These are phyloP conservation scores for Xylota segnis DNA, from an alignment of 2,888 invertebrate species.

Conservation along the genomic window DNA sequence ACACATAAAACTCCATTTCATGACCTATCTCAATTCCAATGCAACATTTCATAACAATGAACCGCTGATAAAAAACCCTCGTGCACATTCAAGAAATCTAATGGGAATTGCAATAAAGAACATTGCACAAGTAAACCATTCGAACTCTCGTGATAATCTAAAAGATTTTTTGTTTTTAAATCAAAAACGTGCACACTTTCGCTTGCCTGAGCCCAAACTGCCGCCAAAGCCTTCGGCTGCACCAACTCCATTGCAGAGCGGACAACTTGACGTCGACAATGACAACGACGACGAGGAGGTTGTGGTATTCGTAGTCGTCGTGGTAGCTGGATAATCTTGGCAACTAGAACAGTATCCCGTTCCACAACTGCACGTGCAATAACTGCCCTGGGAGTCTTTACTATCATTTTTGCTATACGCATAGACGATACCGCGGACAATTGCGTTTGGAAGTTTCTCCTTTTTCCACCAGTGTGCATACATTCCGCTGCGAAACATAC, in stretches of 20 bases:
- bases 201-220: slow-evolving; percentile 81
- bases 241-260: slow-evolving; percentile 79
- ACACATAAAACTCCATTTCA: too few species aligned
- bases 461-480: slow-evolving; percentile 98
- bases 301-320: slow-evolving; percentile 80
- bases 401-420: slow-evolving; percentile 85
- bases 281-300: slow-evolving; percentile 78
- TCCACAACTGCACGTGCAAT: slow-evolving; percentile 79
- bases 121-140: slow-evolving; percentile 58
- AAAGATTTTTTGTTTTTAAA: slow-evolving; percentile 44
- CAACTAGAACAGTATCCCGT: slow-evolving; percentile 82
- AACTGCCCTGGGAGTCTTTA: slow-evolving; percentile 81
- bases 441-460: slow-evolving; percentile 90
- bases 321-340: slow-evolving; percentile 80
- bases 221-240: slow-evolving; percentile 60
- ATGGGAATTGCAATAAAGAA: slow-evolving; percentile 1
- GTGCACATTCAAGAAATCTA: slow-evolving; percentile 8
- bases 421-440: slow-evolving; percentile 85
- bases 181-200: slow-evolving; percentile 79
- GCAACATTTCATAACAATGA: neutral
- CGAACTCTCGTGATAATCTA: slow-evolving; percentile 44
- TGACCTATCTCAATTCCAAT: neutral
- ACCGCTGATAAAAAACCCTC: neutral
- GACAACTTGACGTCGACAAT: slow-evolving; percentile 78
- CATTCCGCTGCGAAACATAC: slow-evolving; percentile 91